These are phyloP conservation scores for Molothrus ater DNA, from an alignment of 2,797 vertebrate species.

Conservation along the genomic window DNA sequence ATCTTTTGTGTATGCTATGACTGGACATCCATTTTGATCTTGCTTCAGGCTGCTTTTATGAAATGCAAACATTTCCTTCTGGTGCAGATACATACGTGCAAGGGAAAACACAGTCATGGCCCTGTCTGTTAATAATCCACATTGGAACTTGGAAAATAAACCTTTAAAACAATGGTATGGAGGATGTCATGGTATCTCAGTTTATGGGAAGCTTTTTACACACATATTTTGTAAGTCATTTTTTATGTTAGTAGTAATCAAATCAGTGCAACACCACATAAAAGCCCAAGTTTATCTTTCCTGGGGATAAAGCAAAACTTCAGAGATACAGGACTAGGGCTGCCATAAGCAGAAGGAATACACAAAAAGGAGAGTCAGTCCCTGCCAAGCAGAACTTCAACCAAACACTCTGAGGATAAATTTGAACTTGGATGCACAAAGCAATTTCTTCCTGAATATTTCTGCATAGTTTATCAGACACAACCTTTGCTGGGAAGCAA, in stretches of 20 bases:
- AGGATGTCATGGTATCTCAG: slow-evolving; percentile 53
- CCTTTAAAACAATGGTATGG: slow-evolving; percentile 42
- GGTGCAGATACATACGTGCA: slow-evolving; percentile 20
- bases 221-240: slow-evolving; percentile 54
- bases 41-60: slow-evolving; percentile 36
- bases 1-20: slow-evolving; percentile 49
- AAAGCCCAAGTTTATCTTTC: slow-evolving; percentile 62
- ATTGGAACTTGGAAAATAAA: slow-evolving; percentile 32
- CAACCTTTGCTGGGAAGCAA: not conserved
- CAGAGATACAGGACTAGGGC: not conserved
- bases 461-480: not conserved
- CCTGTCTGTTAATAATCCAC: slow-evolving; percentile 26
- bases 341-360: slow-evolving; percentile 12
- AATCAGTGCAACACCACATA: slow-evolving; percentile 62
- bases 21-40: slow-evolving; percentile 53
- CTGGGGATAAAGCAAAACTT: slow-evolving; percentile 7
- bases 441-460: not conserved
- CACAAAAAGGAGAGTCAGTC: not conserved
- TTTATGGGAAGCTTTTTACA: slow-evolving; percentile 46
- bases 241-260: slow-evolving; percentile 55
- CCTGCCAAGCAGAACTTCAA: slow-evolving; percentile 24
- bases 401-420: slow-evolving; percentile 16
- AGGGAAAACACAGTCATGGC: not conserved
- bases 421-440: not conserved
- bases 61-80: slow-evolving; percentile 61